phyloP scores from a whole-genome alignment of 1,140 invertebrate genomes.

The Lutraria rhynchaena region DNA sequence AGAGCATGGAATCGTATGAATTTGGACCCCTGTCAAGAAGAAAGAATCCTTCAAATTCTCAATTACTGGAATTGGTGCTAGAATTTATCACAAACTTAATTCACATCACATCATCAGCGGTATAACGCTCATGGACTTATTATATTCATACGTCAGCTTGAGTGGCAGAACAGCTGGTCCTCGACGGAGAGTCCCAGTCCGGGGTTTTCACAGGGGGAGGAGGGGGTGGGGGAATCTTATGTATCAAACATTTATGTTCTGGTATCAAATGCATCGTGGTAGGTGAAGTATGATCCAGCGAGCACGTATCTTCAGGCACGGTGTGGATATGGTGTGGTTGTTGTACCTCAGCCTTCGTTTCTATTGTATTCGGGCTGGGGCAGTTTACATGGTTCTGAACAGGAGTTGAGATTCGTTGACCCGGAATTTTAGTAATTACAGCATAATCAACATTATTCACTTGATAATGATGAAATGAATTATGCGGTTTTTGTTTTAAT shows the following conservation, averaged over 20 bases:
- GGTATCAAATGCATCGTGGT: constrained; percentile 54
- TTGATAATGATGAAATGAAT: constrained; percentile 15
- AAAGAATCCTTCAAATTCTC: too few relatives aligned
- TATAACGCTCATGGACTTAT: too few relatives aligned
- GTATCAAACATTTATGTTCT: constrained; percentile 54
- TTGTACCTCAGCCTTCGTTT: background rate
- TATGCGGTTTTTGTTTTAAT: background rate
- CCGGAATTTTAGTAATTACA: constrained; percentile 9
- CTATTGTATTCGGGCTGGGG: background rate
- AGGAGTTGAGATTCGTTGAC: constrained; percentile 10
- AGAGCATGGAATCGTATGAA: too few relatives aligned
- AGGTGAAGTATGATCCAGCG: background rate
- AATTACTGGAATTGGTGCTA: too few relatives aligned
- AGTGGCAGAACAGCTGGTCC: background rate
- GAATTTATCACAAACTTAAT: too few relatives aligned
- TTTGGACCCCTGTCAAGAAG: too few relatives aligned
- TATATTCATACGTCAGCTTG: constrained; percentile 48
- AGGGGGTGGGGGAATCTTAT: constrained; percentile 41
- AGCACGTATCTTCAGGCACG: constrained; percentile 47
- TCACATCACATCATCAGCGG: too few relatives aligned
- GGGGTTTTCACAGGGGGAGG: background rate
- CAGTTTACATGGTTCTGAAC: background rate
- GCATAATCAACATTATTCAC: constrained; percentile 18
- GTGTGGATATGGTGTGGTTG: constrained; percentile 42
- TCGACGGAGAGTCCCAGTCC: background rate